phyloP scores from a whole-genome alignment of 2,888 invertebrate genomes.

The Hirtodrosophila histrioides region DNA sequence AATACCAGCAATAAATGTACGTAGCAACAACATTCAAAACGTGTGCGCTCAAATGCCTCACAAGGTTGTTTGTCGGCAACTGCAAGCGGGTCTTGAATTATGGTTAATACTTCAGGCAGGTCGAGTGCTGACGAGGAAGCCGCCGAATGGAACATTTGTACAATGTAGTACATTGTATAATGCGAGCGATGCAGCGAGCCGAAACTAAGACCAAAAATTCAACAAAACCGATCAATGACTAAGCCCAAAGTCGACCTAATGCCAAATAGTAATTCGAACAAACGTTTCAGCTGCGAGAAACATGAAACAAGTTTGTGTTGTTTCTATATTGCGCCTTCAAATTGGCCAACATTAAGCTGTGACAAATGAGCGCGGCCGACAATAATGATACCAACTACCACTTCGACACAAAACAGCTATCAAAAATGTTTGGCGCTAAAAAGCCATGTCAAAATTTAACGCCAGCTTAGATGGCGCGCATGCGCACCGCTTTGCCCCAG shows the following conservation, averaged over 20 bases:
- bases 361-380: conserved; percentile 64
- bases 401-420: conserved; percentile 19
- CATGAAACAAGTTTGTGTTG: conserved; percentile 62
- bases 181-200: conserved; percentile 45
- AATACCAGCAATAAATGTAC: conserved; percentile 20
- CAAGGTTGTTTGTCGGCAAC: conserved; percentile 54
- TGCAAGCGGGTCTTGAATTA: conserved; percentile 32
- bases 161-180: conserved; percentile 41
- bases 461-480: conserved; percentile 56
- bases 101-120: conserved; percentile 36
- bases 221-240: conserved; percentile 39
- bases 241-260: conserved; percentile 51
- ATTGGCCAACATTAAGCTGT: conserved; percentile 63
- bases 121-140: conserved; percentile 70
- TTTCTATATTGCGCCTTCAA: conserved; percentile 36
- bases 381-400: conserved; percentile 41
- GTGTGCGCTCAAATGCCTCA: conserved; percentile 56
- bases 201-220: conserved; percentile 25
- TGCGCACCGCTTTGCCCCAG: conserved; percentile 23
- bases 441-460: conserved; percentile 77
- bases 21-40: conserved; percentile 39
- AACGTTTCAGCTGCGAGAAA: conserved; percentile 52
- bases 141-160: conserved; percentile 24
- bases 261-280: conserved; percentile 50
- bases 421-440: conserved; percentile 65